Percentiles rank a stretch among this genome's conserved stretches.
phyloP scores from a whole-genome alignment of 2,888 invertebrate genomes.

The Orthosia gothica region DNA sequence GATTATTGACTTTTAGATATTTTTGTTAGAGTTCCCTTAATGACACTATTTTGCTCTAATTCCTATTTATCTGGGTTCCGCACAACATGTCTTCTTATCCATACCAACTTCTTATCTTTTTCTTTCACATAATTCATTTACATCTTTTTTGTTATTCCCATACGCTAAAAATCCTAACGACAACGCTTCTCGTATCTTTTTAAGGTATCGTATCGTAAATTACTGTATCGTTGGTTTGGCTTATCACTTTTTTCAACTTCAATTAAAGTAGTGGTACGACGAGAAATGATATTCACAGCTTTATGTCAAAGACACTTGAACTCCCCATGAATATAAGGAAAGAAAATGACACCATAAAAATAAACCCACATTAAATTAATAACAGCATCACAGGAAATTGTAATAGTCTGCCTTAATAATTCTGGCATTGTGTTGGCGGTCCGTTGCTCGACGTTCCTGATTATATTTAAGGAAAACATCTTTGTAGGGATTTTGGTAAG shows the following conservation, averaged over 20 bases:
- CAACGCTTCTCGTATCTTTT: neutral
- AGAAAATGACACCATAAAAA: slow-evolving; percentile 25
- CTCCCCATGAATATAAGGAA: slow-evolving; percentile 11
- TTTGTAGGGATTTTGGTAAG: slow-evolving; percentile 68
- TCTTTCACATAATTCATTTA: neutral
- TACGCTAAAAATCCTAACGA: neutral
- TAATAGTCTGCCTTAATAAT: slow-evolving; percentile 72
- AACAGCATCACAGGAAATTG: slow-evolving; percentile 71
- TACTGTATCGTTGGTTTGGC: too few relatives aligned
- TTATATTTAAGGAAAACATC: slow-evolving; percentile 76
- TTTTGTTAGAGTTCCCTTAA: neutral
- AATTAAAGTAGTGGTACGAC: neutral
- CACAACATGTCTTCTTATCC: too few relatives aligned
- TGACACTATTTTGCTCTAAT: too few relatives aligned
- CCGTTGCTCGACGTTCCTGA: slow-evolving; percentile 72
- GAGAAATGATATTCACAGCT: neutral
- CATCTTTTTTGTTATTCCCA: neutral
- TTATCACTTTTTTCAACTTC: neutral
- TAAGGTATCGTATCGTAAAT: too few relatives aligned
- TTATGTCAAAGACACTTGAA: slow-evolving; percentile 6
- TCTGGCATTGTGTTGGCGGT: slow-evolving; percentile 72
- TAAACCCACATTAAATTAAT: slow-evolving; percentile 66
- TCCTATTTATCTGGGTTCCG: too few relatives aligned
- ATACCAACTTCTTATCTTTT: too few relatives aligned
- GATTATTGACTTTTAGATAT: neutral